Evolutionary conservation across 2,113 vertebrate genomes (phyloP), one percentile per base, ranked within the genome.

Genomic region (Marcusenius ussheri): DNA sequence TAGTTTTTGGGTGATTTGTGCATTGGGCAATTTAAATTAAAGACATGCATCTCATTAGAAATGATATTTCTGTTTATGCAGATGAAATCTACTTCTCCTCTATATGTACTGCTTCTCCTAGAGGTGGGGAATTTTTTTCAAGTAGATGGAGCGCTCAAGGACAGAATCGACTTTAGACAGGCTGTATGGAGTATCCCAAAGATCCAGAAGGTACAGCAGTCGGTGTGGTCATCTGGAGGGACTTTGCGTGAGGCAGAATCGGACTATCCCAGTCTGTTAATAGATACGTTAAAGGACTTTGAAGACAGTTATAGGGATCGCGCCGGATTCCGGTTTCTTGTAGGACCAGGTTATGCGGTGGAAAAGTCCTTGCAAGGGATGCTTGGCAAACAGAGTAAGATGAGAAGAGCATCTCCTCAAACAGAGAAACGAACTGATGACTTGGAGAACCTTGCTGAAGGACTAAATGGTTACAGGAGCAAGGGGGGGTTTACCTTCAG

Each of bases 401-500:
- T 91, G 1, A 62, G 91, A 0, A 8, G 90, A 0, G 0, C 70
- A 2, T 21, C 21, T 56, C n/a, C 27, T 39, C 11, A 27, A 19
- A 66, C 39, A 27, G 58, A 89, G 27, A 91, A 87, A 83, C 70
- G 89, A 11, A 27, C 85, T 31, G 24, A 39, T 27, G 13, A 89
- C 31, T 5, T 95, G 58, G 94, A 93, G 0, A 92, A 46, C 53
- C 93, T 95, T 90, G 95, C 95, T 0, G 94, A 95, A 89, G 95
- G 95, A 74, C 91, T 96, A 39, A 94, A 3, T 0, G 91, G 94
- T 62, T 95, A 94, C 89, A 92, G 96, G 90, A 94, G 42, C 91
- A 96, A 96, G 86, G 95, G 95, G 0, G 95, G 95, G 10, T 96
- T 96, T 92, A 93, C 93, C 89, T 96, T 96, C 93, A 93, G 95